Percentiles rank a stretch among this genome's conserved stretches.
phyloP scores from a whole-genome alignment of 2,888 invertebrate genomes.

The Macrosiphum euphorbiae region DNA sequence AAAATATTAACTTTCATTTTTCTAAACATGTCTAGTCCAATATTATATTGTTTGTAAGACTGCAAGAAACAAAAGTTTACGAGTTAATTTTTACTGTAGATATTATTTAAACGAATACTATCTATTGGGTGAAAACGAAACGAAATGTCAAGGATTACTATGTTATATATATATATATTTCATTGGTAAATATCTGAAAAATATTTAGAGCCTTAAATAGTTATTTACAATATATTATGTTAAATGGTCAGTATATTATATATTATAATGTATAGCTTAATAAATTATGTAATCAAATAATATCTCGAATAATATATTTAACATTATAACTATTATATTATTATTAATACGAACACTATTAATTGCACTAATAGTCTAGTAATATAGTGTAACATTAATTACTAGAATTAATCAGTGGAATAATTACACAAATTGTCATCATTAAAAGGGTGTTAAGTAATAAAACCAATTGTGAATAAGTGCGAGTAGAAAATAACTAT shows the following conservation, averaged over 20 bases:
- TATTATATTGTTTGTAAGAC: neutral
- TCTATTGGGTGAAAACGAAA: neutral
- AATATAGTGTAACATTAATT: neutral
- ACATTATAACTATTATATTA: neutral
- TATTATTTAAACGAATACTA: neutral
- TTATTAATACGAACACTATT: neutral
- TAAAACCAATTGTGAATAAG: neutral
- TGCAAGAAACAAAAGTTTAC: neutral
- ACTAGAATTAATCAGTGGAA: neutral
- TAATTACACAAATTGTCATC: neutral
- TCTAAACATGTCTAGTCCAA: neutral
- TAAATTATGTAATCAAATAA: neutral
- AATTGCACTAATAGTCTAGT: neutral
- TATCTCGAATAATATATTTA: neutral
- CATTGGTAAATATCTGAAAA: neutral
- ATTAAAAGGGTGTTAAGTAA: neutral
- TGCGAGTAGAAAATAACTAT: neutral
- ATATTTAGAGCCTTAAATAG: neutral
- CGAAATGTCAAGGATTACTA: neutral
- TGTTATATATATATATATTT: neutral
- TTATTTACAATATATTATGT: neutral
- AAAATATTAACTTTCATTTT: neutral
- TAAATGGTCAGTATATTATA: neutral
- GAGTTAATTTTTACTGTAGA: neutral
- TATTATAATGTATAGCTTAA: neutral